These are phyloP conservation scores for Drosophila nannoptera DNA, from an alignment of 1,140 invertebrate species.

Conservation along the genomic window DNA sequence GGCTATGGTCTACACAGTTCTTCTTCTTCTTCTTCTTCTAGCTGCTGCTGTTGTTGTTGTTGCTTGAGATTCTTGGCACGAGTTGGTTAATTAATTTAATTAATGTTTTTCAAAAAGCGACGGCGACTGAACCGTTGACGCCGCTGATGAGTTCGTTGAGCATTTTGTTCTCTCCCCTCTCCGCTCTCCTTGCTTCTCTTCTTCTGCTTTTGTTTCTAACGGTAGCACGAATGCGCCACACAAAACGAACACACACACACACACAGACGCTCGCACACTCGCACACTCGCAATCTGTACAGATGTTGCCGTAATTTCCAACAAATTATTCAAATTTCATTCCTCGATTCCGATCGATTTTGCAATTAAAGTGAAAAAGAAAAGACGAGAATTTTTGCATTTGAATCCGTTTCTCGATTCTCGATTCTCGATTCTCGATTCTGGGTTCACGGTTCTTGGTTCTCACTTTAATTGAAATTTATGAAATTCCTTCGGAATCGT, in stretches of 20 bases:
- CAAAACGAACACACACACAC: conserved; percentile 32
- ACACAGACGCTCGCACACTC: conserved; percentile 2
- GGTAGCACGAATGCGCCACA: conserved; percentile 58
- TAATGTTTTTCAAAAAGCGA: conserved; percentile 74
- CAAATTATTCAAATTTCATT: conserved; percentile 60
- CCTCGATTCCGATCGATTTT: conserved; percentile 51
- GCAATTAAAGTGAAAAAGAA: conserved; percentile 26
- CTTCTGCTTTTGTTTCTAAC: conserved; percentile 60
- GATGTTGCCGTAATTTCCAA: conserved; percentile 32
- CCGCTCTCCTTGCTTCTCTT: too few relatives aligned
- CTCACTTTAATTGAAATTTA: conserved; percentile 44
- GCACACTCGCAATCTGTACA: background rate
- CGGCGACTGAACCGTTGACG: conserved; percentile 45
- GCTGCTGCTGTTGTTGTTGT: conserved; percentile 20
- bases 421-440: too few relatives aligned
- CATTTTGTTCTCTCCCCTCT: conserved; percentile 20
- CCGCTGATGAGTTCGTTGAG: conserved; percentile 37
- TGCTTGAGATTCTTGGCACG: conserved; percentile 66
- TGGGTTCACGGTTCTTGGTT: too few relatives aligned
- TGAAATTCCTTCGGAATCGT: too few relatives aligned
- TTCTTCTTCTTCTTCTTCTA: conserved; percentile 4
- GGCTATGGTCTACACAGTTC: too few relatives aligned
- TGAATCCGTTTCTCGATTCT: conserved; percentile 36
- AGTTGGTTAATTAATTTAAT: conserved; percentile 78
- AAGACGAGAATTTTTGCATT: conserved; percentile 32